Conservation (phyloP, 2,113 vertebrate genomes). For the Picathartes gymnocephalus region DNA sequence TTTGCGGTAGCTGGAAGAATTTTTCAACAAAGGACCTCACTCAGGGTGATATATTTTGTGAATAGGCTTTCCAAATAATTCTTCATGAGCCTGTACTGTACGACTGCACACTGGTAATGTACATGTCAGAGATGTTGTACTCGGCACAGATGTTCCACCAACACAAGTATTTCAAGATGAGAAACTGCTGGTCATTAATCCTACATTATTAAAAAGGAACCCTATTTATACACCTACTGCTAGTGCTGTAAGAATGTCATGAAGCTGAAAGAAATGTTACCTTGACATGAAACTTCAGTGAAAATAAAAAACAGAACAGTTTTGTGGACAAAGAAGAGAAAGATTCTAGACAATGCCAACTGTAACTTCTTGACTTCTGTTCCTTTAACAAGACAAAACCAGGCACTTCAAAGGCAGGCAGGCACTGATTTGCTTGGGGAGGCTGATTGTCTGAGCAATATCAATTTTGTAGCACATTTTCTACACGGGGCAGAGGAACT, state of each 20-base stretch:
- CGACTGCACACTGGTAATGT: background rate
- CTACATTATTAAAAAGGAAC: background rate
- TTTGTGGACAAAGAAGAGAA: background rate
- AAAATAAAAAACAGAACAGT: background rate
- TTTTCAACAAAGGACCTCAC: conserved; percentile 26
- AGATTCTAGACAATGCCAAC: background rate
- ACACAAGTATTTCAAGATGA: background rate
- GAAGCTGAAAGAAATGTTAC: background rate
- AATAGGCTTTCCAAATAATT: conserved; percentile 14
- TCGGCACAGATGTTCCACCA: background rate
- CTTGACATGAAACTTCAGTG: background rate
- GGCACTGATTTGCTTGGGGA: background rate
- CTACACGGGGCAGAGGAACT: background rate
- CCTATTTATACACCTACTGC: background rate
- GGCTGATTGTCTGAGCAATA: background rate
- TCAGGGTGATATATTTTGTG: background rate
- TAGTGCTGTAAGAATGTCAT: background rate
- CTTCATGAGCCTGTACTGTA: background rate
- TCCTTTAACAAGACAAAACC: background rate
- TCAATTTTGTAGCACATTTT: background rate
- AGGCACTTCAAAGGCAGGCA: background rate
- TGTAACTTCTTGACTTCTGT: background rate
- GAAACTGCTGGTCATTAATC: background rate
- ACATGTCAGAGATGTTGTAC: background rate
- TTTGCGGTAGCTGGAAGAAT: conserved; percentile 5